Evolutionary conservation across 1,140 invertebrate species (phyloP), one percentile per base, ranked within the genome.

Genomic region (Diprion similis): DNA sequence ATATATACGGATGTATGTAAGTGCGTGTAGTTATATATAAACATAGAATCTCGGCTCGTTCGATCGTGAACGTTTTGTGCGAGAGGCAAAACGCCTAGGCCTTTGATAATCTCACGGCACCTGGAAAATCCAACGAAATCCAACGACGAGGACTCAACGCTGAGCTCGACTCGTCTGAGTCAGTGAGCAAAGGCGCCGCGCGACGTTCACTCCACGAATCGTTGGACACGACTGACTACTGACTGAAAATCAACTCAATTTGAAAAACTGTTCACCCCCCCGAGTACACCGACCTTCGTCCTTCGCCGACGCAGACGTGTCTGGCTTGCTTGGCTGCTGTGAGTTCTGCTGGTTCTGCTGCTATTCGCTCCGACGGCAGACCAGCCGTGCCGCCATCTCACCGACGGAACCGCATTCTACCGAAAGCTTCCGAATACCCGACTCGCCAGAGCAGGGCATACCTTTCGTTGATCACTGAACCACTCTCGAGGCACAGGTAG

Each of bases 191-290:
- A 8, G 19, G 45, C 45, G 37, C 9, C 24, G 70, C 46, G 18
- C 72, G 65, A 68, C 46, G 11, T 59, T 10, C 47, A 68, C 67
- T 37, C 73, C 76, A 74, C 78, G 79, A 71, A 64, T 75, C 75
- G 70, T 75, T 78, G 76, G 79, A 79, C 78, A 78, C 80, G 76
- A 83, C 82, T 83, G 77, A 80, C 73, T 70, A 37, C 24, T 37
- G 24, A 37, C 24, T 37, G 24, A 37, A 37, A 37, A 37, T 37
- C 24, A 37, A 59, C 51, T 59, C 51, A 17, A 59, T 59, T 59
- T 59, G 1, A 59, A 37, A 17, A 59, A 59, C 51, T 9, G 51
- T 59, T 59, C 51, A 59, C 51, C 51, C 51, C 51, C 51, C 51
- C 51, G 51, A 59, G 51, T 59, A 59, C 51, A 59, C 51, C 51